Evolutionary conservation across 2,113 vertebrate genomes (phyloP), one percentile per base, ranked within the genome.

Genomic region (Limanda limanda): DNA sequence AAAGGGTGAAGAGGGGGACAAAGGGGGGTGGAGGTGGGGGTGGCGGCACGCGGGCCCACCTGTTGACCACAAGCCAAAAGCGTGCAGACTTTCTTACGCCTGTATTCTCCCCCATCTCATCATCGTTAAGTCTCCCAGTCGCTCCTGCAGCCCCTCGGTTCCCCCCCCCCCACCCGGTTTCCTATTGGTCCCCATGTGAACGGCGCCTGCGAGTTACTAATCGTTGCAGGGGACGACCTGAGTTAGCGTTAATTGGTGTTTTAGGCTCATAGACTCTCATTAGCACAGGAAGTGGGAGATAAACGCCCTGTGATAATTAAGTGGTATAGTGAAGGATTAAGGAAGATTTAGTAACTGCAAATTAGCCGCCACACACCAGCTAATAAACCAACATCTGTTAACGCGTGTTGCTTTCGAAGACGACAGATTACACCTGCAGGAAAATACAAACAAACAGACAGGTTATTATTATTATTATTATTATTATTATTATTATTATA

Each of bases 1-100:
- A 4, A 13, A 20, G 10, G 13, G 79, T n/a, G n/a, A n/a, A 27
- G 25, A 3, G 25, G 25, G 25, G 58, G 27, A 21, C n/a, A n/a
- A n/a, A n/a, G 79, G 64, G 45, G 9, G 59, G 20, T 10, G 10
- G 20, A 3, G 79, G 55, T 21, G 58, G 31, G 78, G 58, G 40
- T 0, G 9, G 57, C 11, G 6, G 37, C 2, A 15, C n/a, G 20
- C 47, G 0, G 52, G 23, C 74, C 92, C 91, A 92, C 91, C 92
- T 93, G 92, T 93, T 91, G 67, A 89, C 83, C 86, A 77, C 77
- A 64, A 78, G 68, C 85, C 60, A 74, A 58, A 84, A 78, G 86
- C 77, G 37, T 87, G 83, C 82, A 76, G 70, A 81, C 76, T 64
- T 83, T 61, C 40, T 73, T 81, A 76, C 70, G 66, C 61, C 1